Base-by-base conservation (phyloP, 2,888 invertebrate genomes). In the Meliscaeva auricollis region DNA sequence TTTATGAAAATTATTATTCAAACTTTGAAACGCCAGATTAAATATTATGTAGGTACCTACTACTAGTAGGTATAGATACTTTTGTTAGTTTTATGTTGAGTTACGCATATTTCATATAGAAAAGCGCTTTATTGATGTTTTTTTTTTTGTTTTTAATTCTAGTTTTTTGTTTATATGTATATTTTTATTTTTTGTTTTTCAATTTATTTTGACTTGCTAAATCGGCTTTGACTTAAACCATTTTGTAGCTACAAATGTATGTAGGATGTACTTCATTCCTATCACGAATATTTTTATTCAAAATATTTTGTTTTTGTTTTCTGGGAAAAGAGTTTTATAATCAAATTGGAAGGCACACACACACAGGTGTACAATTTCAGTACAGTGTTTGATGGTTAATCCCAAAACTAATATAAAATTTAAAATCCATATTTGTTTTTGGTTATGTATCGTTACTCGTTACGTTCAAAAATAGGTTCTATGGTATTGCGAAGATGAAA, bases 1-100 rank as follows among this genome's bases (percentile, higher is more conserved):
- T 58, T 78, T 62, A 56, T 38, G 9, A 58, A 78, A 75, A 68
- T 64, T 62, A 22, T 66, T 73, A 79, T 79, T 79, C 66, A 73
- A 73, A 56, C 26, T 48, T 20, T 17, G 48, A 64, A 58, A 56
- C 72, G 72, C 46, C 48, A 38, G 56, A 48, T 72, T 78, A 62
- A 62, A 62, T 3, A 26, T 3, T 26, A 13, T 4, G n/a, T n/a
- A n/a, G 2, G 13, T 13, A 15, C 15, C 15, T 15, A 44, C 1
- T 15, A 5, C 0, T 44, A 44, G n/a, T n/a, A n/a, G n/a, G n/a
- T n/a, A 64, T 32, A 44, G 17, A 26, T 15, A 17, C 7, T 72
- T 62, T 64, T 62, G 44, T 64, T 54, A 46, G 44, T 78, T 70
- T 32, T 76, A 30, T 11, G 50, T 46, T 73, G 73, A 73, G 50